Percentiles rank a stretch among this genome's conserved stretches.
phyloP scores from a whole-genome alignment of 2,888 invertebrate genomes.

The Oscheius sp. region DNA sequence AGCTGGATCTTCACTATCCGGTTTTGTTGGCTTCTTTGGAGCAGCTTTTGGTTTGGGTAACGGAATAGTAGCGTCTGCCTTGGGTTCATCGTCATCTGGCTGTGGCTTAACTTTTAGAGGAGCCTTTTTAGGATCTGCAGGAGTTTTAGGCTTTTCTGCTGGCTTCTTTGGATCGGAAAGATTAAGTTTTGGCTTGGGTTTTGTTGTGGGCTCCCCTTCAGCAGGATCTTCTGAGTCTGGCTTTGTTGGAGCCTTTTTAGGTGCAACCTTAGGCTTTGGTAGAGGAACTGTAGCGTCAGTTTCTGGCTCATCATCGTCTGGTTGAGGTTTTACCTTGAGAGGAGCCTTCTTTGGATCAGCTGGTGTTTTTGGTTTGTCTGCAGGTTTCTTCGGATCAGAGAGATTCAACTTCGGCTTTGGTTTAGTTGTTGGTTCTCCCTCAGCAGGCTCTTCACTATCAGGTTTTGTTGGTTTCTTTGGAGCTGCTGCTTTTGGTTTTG shows the following conservation, averaged over 20 bases:
- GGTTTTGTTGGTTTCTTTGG: constrained; percentile 46
- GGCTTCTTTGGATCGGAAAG: constrained; percentile 36
- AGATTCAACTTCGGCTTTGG: constrained; percentile 21
- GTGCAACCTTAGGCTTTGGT: constrained; percentile 20
- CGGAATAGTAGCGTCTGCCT: constrained; percentile 16
- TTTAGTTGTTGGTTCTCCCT: constrained; percentile 17
- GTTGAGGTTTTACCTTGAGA: constrained; percentile 20
- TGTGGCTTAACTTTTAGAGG: constrained; percentile 35
- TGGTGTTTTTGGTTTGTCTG: constrained; percentile 10
- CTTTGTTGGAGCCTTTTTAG: constrained; percentile 25
- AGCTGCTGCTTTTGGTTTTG: constrained; percentile 39
- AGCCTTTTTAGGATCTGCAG: constrained; percentile 37
- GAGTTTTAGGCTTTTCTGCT: constrained; percentile 33
- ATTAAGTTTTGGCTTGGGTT: constrained; percentile 16
- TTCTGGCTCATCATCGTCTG: constrained; percentile 25
- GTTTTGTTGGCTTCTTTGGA: constrained; percentile 53
- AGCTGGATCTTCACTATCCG: constrained; percentile 42
- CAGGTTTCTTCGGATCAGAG: constrained; percentile 35
- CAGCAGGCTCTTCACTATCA: constrained; percentile 38
- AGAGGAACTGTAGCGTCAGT: constrained; percentile 23
- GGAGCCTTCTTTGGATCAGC: constrained; percentile 33
- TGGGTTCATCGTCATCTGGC: constrained; percentile 15
- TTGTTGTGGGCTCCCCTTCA: constrained; percentile 26
- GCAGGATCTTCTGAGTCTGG: constrained; percentile 34
- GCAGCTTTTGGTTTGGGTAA: constrained; percentile 39